Conservation (phyloP, 2,113 vertebrate species). For the Trachemys scripta region DNA sequence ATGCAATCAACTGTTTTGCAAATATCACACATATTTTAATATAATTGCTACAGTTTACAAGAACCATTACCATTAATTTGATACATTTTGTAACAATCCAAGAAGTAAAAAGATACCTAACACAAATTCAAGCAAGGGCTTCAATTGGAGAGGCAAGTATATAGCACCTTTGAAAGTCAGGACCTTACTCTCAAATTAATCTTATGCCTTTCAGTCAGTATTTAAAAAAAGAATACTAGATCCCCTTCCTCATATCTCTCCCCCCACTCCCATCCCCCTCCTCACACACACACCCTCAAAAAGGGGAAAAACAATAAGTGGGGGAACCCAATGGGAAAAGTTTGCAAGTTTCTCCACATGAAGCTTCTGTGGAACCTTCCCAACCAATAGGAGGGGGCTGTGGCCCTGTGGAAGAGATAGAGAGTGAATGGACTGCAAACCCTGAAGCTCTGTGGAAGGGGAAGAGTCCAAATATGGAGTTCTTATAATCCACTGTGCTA, state of each 20-base stretch:
- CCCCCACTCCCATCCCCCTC: neutral
- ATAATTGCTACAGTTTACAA: neutral
- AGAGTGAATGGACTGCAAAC: neutral
- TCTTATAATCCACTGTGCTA: neutral
- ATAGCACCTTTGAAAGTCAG: neutral
- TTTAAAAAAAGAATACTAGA: neutral
- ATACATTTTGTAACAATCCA: neutral
- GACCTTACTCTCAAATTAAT: neutral
- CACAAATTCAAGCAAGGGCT: neutral
- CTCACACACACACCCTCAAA: neutral
- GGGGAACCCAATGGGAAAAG: neutral
- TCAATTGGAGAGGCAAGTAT: neutral
- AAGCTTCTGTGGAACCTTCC: neutral
- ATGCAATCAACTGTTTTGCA: neutral
- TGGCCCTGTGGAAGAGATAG: neutral
- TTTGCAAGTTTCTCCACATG: neutral
- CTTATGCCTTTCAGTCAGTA: neutral
- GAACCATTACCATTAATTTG: neutral
- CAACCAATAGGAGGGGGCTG: neutral
- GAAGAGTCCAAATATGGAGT: neutral
- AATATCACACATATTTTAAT: neutral
- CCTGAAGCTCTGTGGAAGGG: neutral
- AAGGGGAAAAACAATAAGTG: rapidly evolving
- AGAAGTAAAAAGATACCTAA: neutral
- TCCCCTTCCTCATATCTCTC: rapidly evolving